phyloP scores from a whole-genome alignment of 2,888 invertebrate genomes.

The Sinodicranocentrus sp. region DNA sequence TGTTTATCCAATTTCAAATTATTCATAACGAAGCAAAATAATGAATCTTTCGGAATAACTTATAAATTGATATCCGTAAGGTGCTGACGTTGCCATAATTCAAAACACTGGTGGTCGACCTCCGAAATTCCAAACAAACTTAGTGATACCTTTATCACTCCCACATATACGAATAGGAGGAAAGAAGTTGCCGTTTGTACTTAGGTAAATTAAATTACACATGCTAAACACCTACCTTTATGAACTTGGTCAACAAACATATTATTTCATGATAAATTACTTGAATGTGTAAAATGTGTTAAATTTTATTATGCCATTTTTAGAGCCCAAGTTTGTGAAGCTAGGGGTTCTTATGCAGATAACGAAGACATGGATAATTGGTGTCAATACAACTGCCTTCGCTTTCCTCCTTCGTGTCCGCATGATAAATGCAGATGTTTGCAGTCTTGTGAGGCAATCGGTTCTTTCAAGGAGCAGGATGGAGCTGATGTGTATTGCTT shows the following conservation, averaged over 20 bases:
- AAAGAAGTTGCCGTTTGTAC: conserved; percentile 48
- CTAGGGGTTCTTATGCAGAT: conserved; percentile 82
- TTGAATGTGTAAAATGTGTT: background rate
- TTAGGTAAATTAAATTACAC: no score
- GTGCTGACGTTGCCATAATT: conserved; percentile 86
- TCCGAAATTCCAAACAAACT: conserved; percentile 78
- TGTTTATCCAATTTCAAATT: no score
- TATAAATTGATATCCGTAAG: no score
- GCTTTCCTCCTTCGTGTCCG: conserved; percentile 93
- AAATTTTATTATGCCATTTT: background rate
- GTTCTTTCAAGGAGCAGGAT: conserved; percentile 85
- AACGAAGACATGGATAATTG: conserved; percentile 89
- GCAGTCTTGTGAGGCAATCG: conserved; percentile 89
- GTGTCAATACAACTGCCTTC: conserved; percentile 92
- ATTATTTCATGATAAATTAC: background rate
- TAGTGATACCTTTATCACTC: conserved; percentile 21
- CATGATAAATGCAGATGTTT: conserved; percentile 87
- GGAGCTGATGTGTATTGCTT: conserved; percentile 90
- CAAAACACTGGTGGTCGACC: conserved; percentile 86
- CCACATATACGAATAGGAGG: conserved; percentile 23
- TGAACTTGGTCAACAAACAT: background rate
- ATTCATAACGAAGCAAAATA: no score
- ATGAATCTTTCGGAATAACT: no score
- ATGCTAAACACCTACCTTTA: no score
- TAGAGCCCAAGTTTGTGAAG: conserved; percentile 90